A percentile compares a stretch with the other conserved stretches of the same genome.
phyloP scores from a whole-genome alignment of 2,113 vertebrate species.

The Nibea albiflora region DNA sequence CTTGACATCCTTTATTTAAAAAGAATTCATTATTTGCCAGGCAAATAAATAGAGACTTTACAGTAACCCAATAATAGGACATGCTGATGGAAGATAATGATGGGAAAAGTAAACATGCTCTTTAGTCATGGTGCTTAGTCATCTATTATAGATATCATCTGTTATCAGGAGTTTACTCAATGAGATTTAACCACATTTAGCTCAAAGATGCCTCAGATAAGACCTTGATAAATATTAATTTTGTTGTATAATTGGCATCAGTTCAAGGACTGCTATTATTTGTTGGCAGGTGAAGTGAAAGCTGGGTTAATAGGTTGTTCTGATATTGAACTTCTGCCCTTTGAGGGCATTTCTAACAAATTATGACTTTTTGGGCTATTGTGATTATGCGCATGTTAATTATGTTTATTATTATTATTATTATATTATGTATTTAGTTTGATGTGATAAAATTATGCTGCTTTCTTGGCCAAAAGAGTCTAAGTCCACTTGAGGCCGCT shows the following conservation, averaged over 20 bases:
- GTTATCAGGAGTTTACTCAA: conserved; percentile 54
- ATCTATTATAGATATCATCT: conserved; percentile 69
- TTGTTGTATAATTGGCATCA: conserved; percentile 39
- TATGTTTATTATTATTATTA: no score
- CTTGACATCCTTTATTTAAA: conserved; percentile 17
- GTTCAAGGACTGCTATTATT: conserved; percentile 17
- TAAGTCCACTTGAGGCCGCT: neutral
- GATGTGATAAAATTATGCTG: neutral
- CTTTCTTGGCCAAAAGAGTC: neutral
- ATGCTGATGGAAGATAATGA: conserved; percentile 55
- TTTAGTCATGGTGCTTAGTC: conserved; percentile 63
- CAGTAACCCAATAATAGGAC: conserved; percentile 52
- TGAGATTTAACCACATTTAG: conserved; percentile 61
- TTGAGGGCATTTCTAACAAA: conserved; percentile 19
- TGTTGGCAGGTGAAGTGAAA: conserved; percentile 1
- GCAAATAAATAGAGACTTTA: conserved; percentile 42
- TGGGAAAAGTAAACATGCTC: conserved; percentile 49
- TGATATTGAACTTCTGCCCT: neutral
- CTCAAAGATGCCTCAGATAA: conserved; percentile 54
- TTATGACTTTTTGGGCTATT: neutral
- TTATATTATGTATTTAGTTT: neutral
- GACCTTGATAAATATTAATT: conserved; percentile 59
- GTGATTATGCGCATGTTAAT: neutral
- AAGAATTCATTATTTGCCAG: conserved; percentile 28
- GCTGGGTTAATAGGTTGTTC: neutral